These are phyloP conservation scores for Geophilus truncorum DNA, from an alignment of 2,888 invertebrate genomes.

Conservation along the genomic window DNA sequence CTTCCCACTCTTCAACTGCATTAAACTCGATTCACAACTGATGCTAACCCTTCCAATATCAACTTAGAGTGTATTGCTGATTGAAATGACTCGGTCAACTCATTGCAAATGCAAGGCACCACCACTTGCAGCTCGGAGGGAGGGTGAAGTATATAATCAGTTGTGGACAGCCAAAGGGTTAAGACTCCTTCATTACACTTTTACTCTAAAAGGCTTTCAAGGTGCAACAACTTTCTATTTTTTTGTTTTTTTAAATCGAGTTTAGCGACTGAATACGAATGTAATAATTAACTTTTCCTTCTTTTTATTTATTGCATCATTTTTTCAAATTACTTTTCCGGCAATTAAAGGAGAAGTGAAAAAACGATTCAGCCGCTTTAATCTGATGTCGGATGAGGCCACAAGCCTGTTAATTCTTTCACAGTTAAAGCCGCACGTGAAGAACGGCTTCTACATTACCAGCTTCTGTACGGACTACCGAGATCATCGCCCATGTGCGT, in stretches of 20 bases:
- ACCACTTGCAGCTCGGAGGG: neutral
- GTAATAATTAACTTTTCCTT: neutral
- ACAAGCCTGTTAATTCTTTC: neutral
- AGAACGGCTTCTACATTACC: no score
- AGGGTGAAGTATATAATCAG: conserved; percentile 5
- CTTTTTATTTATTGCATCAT: neutral
- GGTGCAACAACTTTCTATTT: neutral
- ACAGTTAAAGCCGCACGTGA: neutral
- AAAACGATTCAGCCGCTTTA: neutral
- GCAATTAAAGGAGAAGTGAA: neutral
- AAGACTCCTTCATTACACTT: neutral
- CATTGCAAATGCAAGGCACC: neutral
- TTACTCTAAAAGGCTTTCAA: neutral
- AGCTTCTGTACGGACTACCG: neutral
- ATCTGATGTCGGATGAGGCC: neutral
- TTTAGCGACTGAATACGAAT: neutral
- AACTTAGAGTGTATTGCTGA: neutral
- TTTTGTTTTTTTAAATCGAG: neutral
- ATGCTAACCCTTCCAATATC: neutral
- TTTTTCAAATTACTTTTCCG: neutral
- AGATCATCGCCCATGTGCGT: conserved; percentile 5
- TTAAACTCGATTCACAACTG: no score
- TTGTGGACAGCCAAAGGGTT: conserved; percentile 15
- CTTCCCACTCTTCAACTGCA: no score
- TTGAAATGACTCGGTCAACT: conserved; percentile 11